Base-by-base conservation (phyloP, 2,113 vertebrate species). In the Illadopsis cleaveri region DNA sequence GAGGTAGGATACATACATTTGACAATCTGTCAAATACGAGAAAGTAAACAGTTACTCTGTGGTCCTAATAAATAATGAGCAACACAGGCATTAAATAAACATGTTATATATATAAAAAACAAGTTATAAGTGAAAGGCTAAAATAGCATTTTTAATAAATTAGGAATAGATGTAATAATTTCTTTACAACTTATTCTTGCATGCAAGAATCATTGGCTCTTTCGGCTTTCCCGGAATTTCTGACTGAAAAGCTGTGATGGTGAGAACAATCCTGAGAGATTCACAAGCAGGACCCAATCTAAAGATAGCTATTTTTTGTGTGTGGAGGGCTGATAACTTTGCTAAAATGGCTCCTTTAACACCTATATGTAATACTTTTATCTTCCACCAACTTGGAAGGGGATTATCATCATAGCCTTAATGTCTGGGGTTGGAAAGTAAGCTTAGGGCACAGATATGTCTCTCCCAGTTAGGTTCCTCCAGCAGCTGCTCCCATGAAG, bases 401-500 rank as follows among this genome's bases (percentile, higher is more conserved):
- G 11, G 11, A 40, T 82, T 76, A 42, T 78, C 54, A 73, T 82
- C 35, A 30, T 28, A 65, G 58, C 12, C 42, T 72, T 62, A 51
- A 58, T 31, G 21, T 75, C 47, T 80, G 42, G 15, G 69, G 61
- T 40, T 82, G 45, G 30, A 86, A 86, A 69, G 53, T 45, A 69
- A 79, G 45, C 45, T 53, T 82, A 84, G 92, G 82, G 69, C 75
- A 92, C 50, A 66, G 75, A 54, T 44, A 57, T 12, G 9, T 75
- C 15, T 78, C 25, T 71, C 23, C n/a, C n/a, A 50, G 15, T 70
- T 98, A 99, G n/a, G 98, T 98, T 95, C 98, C 98, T 48, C 98
- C 98, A 64, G 98, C 98, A 69, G 98, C 97, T 42, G 98, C 87
- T 82, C 99, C 99, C 99, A 99, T 99, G 95, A 99, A 99, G 88